Base-by-base conservation (phyloP, 2,797 vertebrate species). In the Sebastes hubbsi region DNA sequence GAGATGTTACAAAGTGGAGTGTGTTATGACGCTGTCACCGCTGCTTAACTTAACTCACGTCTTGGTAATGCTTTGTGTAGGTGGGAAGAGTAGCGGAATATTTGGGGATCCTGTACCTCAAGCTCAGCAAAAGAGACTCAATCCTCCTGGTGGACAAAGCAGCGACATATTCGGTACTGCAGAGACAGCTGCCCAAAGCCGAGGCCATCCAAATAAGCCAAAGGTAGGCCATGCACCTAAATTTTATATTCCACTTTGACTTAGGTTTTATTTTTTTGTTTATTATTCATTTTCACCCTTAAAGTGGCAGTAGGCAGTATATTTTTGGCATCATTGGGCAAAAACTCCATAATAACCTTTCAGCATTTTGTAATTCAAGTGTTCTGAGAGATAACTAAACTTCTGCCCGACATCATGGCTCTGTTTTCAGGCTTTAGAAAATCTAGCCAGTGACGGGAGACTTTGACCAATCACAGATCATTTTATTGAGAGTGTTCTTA, bases 31-130 rank as follows among this genome's bases (percentile, higher is more conserved):
- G 20, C 13, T 20, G 60, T 54, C 27, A n/a, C 46, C 20, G 76
- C 14, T 14, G 5, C 32, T 42, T 54, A 65, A 52, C 10, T 0
- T 63, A 34, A 74, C 20, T 6, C 8, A 6, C 20, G 6, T 54
- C 18, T 72, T 74, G 18, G 7, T 81, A 13, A 58, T 81, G n/a
- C 16, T 73, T 79, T 11, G 18, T 93, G 22, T 92, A 99, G 98
- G 99, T 87, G 98, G 98, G 42, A 99, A 98, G 93, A 97, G 94
- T 78, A 99, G 98, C 63, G 98, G 97, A 5, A 99, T 99, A 93
- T 99, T 99, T 90, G 96, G 95, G 4, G 95, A 95, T 4, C 85
- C 95, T 6, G 84, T 87, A 38, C 77, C 96, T 67, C 83, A 93
- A 80, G 90, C 94, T 77, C 89, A 89, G 30, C 92, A 95, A 63